Percentiles rank a stretch among this genome's conserved stretches.
These are phyloP conservation scores for Amaurobius ferox DNA, from an alignment of 2,888 invertebrate species.

Conservation along the genomic window DNA sequence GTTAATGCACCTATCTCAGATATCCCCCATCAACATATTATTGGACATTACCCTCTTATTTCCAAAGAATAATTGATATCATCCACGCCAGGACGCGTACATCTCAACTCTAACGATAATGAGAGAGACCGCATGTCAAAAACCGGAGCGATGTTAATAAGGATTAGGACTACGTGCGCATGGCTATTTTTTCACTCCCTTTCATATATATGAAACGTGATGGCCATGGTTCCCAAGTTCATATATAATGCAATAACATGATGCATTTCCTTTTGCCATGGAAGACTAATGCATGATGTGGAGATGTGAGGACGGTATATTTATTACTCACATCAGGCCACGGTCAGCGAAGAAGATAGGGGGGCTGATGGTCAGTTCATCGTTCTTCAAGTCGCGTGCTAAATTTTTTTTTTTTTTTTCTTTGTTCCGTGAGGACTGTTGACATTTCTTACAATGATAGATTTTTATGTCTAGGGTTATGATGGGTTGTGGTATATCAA, in stretches of 20 bases:
- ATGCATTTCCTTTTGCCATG: background rate
- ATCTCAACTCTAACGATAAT: background rate
- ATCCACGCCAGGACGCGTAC: background rate
- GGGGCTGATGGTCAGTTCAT: background rate
- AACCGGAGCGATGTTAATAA: constrained; percentile 10
- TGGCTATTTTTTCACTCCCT: background rate
- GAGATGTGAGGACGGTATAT: background rate
- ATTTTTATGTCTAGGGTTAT: background rate
- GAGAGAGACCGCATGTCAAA: constrained; percentile 1
- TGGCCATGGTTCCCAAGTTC: background rate
- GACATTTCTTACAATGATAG: background rate
- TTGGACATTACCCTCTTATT: constrained; percentile 3
- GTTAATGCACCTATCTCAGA: background rate
- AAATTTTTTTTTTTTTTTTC: background rate
- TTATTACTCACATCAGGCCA: background rate
- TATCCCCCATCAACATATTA: background rate
- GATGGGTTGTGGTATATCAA: background rate
- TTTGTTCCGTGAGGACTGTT: background rate
- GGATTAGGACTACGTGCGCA: background rate
- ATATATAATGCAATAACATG: constrained; percentile 3
- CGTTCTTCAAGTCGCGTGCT: background rate
- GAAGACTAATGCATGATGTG: background rate
- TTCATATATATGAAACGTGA: constrained; percentile 9
- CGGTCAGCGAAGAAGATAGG: background rate
- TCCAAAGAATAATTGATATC: constrained; percentile 2